Percentiles rank a stretch among this genome's conserved stretches.
Conservation (phyloP, 2,797 vertebrate genomes). For the Eulemur mongoz region DNA sequence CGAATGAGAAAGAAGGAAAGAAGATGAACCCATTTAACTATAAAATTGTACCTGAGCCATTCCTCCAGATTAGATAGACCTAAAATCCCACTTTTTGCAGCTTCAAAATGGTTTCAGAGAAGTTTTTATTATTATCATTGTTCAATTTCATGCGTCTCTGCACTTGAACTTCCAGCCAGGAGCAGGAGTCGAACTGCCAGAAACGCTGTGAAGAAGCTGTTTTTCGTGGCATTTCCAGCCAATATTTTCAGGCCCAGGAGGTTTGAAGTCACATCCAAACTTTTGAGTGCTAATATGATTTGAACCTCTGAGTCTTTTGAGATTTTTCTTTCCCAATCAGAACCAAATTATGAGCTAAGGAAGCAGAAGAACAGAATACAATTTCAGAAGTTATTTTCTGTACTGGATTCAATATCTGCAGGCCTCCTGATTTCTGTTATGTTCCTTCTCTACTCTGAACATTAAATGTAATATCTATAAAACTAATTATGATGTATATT, state of each 20-base stretch:
- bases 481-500: constrained; percentile 61
- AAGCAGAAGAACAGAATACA: constrained; percentile 43
- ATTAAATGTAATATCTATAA: constrained; percentile 52
- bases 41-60: constrained; percentile 71
- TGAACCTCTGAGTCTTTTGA: constrained; percentile 60
- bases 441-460: constrained; percentile 27
- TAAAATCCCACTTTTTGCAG: constrained; percentile 59
- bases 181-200: constrained; percentile 73
- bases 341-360: constrained; percentile 63
- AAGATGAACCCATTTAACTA: constrained; percentile 67
- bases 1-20: constrained; percentile 66
- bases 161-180: constrained; percentile 77
- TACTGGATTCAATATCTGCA: constrained; percentile 9
- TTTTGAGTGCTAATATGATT: constrained; percentile 62
- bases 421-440: constrained; percentile 3
- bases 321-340: constrained; percentile 49
- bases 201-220: constrained; percentile 46
- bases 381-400: constrained; percentile 50
- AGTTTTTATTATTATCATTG: constrained; percentile 81
- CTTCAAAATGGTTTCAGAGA: constrained; percentile 72
- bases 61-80: constrained; percentile 65
- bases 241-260: constrained; percentile 65
- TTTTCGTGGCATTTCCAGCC: constrained; percentile 54
- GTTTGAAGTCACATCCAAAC: constrained; percentile 63
- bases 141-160: constrained; percentile 81